Percentiles rank a stretch among this genome's conserved stretches.
Conservation (phyloP, 2,888 invertebrate species). For the Eustalomyia histrio region DNA sequence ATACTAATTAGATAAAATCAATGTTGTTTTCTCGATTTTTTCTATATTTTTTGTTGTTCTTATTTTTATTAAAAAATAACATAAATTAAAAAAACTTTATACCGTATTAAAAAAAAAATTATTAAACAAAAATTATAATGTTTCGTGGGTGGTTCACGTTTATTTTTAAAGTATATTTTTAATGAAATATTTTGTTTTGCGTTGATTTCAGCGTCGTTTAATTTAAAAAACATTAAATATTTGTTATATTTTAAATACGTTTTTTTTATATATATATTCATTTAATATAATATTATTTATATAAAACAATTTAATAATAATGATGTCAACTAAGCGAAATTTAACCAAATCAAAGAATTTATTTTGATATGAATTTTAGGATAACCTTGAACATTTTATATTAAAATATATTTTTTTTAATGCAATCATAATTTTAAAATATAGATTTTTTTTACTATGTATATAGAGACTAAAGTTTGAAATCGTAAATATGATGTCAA, state of each 20-base stretch:
- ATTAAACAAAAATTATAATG: neutral
- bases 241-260: neutral
- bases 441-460: too few species aligned
- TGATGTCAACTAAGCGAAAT: neutral
- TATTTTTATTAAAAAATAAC: neutral
- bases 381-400: neutral
- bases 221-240: neutral
- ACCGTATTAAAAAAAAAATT: neutral
- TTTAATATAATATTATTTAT: too few species aligned
- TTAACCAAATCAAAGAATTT: neutral
- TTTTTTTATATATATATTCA: neutral
- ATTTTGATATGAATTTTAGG: neutral
- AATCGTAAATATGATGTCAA: too few species aligned
- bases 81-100: neutral
- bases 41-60: neutral
- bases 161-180: neutral
- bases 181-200: neutral
- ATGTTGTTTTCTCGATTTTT: neutral
- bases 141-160: neutral
- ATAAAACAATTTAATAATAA: neutral
- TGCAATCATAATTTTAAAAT: too few species aligned
- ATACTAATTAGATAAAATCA: neutral
- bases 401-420: neutral
- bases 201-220: neutral
- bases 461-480: too few species aligned